phyloP scores from a whole-genome alignment of 53 echinoderm and acorn worm species.

The Zoroaster sp. region DNA sequence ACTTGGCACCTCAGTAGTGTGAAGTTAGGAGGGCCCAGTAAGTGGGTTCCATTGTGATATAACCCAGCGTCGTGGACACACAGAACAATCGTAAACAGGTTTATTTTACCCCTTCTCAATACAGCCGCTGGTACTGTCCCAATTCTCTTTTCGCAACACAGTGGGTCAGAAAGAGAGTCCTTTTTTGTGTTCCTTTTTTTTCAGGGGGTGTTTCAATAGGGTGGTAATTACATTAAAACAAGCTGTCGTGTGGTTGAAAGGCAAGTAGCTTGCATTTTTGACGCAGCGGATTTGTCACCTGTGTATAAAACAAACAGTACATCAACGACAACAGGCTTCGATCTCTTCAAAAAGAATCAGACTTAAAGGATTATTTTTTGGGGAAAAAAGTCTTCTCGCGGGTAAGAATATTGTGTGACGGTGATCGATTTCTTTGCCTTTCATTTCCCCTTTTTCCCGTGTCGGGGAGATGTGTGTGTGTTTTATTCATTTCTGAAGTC shows the following conservation, averaged over 20 bases:
- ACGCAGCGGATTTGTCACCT: constrained; percentile 18
- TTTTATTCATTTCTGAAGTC: background rate
- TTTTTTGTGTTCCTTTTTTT: background rate
- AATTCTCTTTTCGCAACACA: background rate
- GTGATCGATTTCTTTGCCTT: background rate
- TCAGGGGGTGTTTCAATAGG: constrained; percentile 4
- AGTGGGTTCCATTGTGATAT: background rate
- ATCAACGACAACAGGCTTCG: background rate
- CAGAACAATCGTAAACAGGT: background rate
- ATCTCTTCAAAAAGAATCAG: background rate
- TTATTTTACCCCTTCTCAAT: background rate
- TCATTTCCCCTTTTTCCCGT: background rate
- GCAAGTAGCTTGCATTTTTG: background rate
- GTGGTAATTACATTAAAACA: constrained; percentile 54
- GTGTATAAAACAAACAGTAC: too few relatives aligned
- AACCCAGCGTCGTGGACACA: background rate
- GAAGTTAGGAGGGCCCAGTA: background rate
- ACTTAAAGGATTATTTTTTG: background rate
- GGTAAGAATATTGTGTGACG: background rate
- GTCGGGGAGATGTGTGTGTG: background rate
- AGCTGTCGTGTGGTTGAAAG: constrained; percentile 9
- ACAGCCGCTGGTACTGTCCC: background rate
- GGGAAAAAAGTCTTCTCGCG: background rate
- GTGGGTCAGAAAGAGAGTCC: background rate
- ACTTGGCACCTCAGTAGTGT: constrained; percentile 30